Evolutionary conservation across 2,888 invertebrate genomes (phyloP), one percentile per base, ranked within the genome.

Genomic region (Sarcophaga caerulescens): DNA sequence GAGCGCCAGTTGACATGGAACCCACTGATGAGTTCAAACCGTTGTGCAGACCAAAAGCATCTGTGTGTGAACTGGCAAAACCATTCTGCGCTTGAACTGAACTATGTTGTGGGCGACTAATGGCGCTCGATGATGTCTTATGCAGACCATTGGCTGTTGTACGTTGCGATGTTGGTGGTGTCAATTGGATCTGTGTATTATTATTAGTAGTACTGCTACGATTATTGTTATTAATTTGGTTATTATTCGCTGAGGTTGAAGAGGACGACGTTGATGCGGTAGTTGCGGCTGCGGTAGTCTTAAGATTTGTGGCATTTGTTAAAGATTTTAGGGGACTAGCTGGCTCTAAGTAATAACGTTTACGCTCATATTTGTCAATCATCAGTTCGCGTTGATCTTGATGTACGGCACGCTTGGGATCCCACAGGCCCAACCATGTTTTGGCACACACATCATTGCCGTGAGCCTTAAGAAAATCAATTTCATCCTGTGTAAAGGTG

Each of bases 381-480:
- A 99, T 98, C 91, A 98, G 96, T 93, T 98, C 98, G 92, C 96
- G 96, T 90, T 98, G 96, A 93, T 97, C 96, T 93, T 97, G 97
- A 93, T 98, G 98, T 91, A 98, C 98, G 90, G 96, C 96, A 88
- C 96, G 95, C 91, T 97, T 96, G 63, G 95, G 95, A 93, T 97
- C 98, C 94, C 97, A 96, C 74, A 98, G 94, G 11, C 98, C 99
- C 90, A 99, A 94, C 98, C 98, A 99, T 89, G 98, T 96, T 93
- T 96, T 96, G 91, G 96, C 95, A 93, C 99, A 99, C 91, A 97
- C 96, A 94, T 98, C 98, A 94, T 99, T 99, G 89, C 99, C 99
- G 93, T 96, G 96, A 88, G 95, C 94, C 94, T 96, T 96, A 89
- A 99, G 95, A 91, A 97, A 96, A 91, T 98, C 98, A 91, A 99